Percentiles rank a stretch among this genome's conserved stretches.
Evolutionary conservation across 2,113 vertebrate species (phyloP).

Genomic region (Chaetodon trifascialis): DNA sequence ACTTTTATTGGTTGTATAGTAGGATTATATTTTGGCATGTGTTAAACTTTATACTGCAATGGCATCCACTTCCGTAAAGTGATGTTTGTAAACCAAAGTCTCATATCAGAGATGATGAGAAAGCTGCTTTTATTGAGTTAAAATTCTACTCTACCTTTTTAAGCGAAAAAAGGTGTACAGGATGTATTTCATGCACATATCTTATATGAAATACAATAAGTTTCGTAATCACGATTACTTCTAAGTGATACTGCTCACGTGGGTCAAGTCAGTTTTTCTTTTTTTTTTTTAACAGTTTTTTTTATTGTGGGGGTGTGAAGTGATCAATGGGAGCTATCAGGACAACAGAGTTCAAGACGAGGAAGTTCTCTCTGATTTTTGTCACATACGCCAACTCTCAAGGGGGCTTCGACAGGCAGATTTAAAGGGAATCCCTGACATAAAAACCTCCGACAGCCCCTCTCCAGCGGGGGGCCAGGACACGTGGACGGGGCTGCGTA

Average conservation of each 20-base stretch:
- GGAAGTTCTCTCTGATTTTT: conserved; percentile 13
- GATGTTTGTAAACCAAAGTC: conserved; percentile 54
- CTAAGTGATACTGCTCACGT: conserved; percentile 38
- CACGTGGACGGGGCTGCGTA: not conserved
- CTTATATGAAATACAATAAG: conserved; percentile 64
- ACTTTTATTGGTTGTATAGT: conserved; percentile 49
- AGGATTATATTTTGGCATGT: conserved; percentile 63
- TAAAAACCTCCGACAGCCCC: conserved; percentile 43
- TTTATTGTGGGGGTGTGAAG: conserved; percentile 7
- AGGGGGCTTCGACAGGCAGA: conserved; percentile 30
- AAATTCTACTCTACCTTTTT: conserved; percentile 51
- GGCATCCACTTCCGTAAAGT: conserved; percentile 43
- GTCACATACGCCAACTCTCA: conserved; percentile 20
- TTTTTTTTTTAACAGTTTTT: not conserved
- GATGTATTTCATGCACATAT: conserved; percentile 65
- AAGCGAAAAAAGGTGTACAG: conserved; percentile 55
- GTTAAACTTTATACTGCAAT: conserved; percentile 30
- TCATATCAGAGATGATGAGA: conserved; percentile 44
- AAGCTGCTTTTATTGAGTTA: conserved; percentile 59
- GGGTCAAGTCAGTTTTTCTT: conserved; percentile 10
- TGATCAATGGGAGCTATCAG: conserved; percentile 32
- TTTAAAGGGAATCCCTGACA: conserved; percentile 73
- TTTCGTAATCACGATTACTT: conserved; percentile 37
- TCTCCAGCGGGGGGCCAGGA: conserved; percentile 20
- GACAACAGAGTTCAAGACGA: conserved; percentile 34